Conservation (phyloP, 2,113 vertebrate genomes). For the Phaethon lepturus region DNA sequence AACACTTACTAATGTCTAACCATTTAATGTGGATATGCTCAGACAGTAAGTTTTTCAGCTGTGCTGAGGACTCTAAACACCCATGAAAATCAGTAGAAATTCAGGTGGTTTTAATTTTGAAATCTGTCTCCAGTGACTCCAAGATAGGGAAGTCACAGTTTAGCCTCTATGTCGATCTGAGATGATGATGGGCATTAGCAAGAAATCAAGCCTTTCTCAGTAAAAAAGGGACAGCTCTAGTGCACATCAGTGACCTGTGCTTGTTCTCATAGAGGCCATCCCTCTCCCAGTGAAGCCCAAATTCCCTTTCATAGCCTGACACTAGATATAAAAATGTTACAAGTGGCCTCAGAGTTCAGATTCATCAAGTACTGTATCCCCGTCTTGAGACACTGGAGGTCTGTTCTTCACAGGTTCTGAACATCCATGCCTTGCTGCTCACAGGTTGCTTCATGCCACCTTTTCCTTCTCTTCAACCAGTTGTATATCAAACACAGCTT, state of each 20-base stretch:
- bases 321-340: not conserved
- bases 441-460: not conserved
- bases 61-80: not conserved
- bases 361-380: not conserved
- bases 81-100: not conserved
- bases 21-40: not conserved
- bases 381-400: rapidly evolving
- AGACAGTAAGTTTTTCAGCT: not conserved
- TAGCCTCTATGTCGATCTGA: not conserved
- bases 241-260: not conserved
- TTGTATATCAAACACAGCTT: not conserved
- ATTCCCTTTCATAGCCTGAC: not conserved
- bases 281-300: not conserved
- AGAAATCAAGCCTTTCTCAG: not conserved
- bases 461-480: not conserved
- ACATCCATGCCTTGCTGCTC: not conserved
- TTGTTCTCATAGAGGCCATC: not conserved
- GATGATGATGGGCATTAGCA: not conserved
- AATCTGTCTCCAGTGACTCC: not conserved
- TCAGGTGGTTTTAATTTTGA: not conserved
- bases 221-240: not conserved
- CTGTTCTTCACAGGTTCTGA: not conserved
- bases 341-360: not conserved
- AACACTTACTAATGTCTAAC: not conserved
- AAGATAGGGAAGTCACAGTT: not conserved